Evolutionary conservation across 1,140 invertebrate genomes (phyloP).

Genomic region (Tribolium castaneum): DNA sequence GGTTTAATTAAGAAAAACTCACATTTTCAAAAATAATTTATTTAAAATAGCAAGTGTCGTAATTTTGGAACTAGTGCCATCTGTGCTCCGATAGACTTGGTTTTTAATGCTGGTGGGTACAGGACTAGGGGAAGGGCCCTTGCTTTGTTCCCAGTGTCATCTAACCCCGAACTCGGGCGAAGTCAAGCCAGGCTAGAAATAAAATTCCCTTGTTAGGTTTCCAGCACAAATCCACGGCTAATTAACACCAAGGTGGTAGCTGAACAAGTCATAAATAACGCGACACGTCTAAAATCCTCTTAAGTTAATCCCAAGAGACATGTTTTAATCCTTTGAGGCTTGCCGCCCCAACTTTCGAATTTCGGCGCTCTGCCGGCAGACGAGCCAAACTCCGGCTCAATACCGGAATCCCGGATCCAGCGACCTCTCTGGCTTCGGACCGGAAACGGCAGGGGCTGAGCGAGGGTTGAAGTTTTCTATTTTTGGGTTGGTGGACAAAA

Average conservation of each 20-base stretch:
- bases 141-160: not conserved
- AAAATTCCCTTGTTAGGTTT: too few species aligned
- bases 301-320: not conserved
- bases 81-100: conserved; percentile 18
- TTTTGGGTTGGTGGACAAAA: not conserved
- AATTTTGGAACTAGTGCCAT: conserved; percentile 23
- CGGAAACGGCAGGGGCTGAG: conserved; percentile 2
- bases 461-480: conserved; percentile 21
- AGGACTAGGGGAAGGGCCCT: conserved; percentile 1
- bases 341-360: not conserved
- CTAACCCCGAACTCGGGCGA: too few species aligned
- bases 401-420: not conserved
- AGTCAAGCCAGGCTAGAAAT: too few species aligned
- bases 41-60: not conserved
- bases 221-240: too few species aligned
- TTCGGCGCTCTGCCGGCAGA: not conserved
- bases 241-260: too few species aligned
- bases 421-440: conserved; percentile 3
- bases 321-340: not conserved
- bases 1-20: not conserved
- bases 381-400: not conserved
- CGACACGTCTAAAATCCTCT: not conserved
- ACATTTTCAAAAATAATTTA: not conserved
- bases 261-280: too few species aligned
- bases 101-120: conserved; percentile 11